phyloP scores from a whole-genome alignment of 2,113 vertebrate species.

The Sigmodon hispidus region DNA sequence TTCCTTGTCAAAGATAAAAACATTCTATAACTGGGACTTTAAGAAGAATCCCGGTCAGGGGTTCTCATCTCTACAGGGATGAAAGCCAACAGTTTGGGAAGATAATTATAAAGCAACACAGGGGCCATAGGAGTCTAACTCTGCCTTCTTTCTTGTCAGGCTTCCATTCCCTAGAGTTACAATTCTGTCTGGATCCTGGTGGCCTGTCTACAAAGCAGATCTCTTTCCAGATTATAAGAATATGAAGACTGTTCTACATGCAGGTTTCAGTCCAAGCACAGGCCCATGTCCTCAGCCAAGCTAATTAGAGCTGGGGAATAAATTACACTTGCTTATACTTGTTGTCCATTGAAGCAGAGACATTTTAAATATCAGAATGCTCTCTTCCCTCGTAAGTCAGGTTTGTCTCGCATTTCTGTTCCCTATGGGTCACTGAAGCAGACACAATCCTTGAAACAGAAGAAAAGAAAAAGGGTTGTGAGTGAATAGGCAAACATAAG shows the following conservation, averaged over 20 bases:
- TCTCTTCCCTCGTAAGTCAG: not conserved
- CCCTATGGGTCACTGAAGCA: not conserved
- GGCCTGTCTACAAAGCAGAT: not conserved
- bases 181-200: not conserved
- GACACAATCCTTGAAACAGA: constrained; percentile 35
- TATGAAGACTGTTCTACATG: not conserved
- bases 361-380: constrained; percentile 28
- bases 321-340: constrained; percentile 32
- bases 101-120: not conserved
- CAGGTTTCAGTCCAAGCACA: constrained; percentile 11
- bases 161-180: not conserved
- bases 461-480: not conserved
- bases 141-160: too few species aligned
- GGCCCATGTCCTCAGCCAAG: constrained; percentile 17
- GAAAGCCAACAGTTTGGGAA: not conserved
- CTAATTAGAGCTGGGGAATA: constrained; percentile 44
- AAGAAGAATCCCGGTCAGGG: not conserved
- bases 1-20: not conserved
- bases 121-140: not conserved
- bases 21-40: not conserved
- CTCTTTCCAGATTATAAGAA: not conserved
- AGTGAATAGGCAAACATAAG: not conserved
- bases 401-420: constrained; percentile 31
- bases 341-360: constrained; percentile 18
- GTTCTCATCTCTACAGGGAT: not conserved